Conservation (phyloP, 2,797 vertebrate species). For the Synanceia verrucosa region DNA sequence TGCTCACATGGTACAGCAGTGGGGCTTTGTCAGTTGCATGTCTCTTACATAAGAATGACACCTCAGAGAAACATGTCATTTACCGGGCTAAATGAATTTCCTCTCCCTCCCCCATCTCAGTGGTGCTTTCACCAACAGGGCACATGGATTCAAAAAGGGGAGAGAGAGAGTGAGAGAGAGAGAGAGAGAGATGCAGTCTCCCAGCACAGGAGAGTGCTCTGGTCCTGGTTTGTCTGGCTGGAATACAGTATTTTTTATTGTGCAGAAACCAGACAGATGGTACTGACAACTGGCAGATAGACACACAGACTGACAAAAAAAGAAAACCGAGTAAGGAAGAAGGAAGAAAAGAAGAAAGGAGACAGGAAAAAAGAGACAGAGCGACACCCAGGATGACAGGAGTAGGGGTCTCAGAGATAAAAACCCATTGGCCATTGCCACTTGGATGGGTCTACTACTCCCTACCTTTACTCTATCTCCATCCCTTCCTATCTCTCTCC, state of each 20-base stretch:
- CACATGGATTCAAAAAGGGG: neutral
- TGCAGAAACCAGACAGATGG: constrained; percentile 49
- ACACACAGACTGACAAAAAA: constrained; percentile 13
- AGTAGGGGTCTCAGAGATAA: constrained; percentile 51
- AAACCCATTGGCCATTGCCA: constrained; percentile 31
- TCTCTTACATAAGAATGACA: constrained; percentile 44
- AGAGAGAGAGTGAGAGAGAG: neutral
- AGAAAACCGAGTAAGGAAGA: neutral
- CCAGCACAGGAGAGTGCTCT: neutral
- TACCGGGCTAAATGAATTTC: constrained; percentile 11
- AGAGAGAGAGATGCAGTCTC: neutral
- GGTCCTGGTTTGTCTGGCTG: constrained; percentile 27
- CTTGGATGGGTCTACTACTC: constrained; percentile 25
- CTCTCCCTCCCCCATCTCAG: neutral
- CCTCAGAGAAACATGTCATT: constrained; percentile 22
- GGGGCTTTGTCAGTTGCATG: constrained; percentile 17
- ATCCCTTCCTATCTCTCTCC: neutral
- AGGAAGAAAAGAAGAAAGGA: neutral
- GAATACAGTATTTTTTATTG: constrained; percentile 30
- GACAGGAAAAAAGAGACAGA: neutral
- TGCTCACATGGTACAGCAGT: constrained; percentile 1
- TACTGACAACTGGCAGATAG: constrained; percentile 35
- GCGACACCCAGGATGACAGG: constrained; percentile 22
- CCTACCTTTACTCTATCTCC: neutral
- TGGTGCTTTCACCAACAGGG: constrained; percentile 4